Conservation (phyloP, 1,140 invertebrate genomes). For the Micrasema minimum region DNA sequence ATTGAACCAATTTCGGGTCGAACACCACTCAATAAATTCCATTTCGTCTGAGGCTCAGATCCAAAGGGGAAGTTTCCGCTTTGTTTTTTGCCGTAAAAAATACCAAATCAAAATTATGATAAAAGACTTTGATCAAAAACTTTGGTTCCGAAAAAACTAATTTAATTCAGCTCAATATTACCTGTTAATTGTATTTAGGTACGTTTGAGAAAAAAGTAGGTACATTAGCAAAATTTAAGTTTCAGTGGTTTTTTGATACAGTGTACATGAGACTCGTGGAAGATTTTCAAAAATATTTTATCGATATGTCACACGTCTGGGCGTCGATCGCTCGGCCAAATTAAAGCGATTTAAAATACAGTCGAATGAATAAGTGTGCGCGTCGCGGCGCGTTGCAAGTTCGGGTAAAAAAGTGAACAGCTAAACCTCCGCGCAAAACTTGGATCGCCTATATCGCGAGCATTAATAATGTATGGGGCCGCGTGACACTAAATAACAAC, state of each 20-base stretch:
- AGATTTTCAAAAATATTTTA: too few species aligned
- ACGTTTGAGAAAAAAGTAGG: too few species aligned
- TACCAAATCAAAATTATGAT: too few species aligned
- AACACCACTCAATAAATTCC: conserved; percentile 43
- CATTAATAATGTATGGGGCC: conserved; percentile 53
- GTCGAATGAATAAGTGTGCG: conserved; percentile 8
- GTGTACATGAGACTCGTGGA: too few species aligned
- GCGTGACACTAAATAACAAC: conserved; percentile 53
- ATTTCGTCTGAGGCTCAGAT: neutral
- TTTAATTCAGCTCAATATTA: too few species aligned
- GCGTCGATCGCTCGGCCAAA: neutral
- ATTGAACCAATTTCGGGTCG: conserved; percentile 41
- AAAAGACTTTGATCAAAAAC: too few species aligned
- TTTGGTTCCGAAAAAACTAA: too few species aligned
- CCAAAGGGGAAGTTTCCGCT: neutral
- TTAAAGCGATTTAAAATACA: conserved; percentile 4
- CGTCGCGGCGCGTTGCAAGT: conserved; percentile 28
- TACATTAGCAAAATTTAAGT: too few species aligned
- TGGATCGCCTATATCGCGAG: conserved; percentile 22
- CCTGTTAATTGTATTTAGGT: too few species aligned
- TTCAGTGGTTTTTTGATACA: too few species aligned
- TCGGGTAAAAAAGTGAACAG: conserved; percentile 25
- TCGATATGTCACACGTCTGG: conserved; percentile 2
- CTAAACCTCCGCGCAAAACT: conserved; percentile 33
- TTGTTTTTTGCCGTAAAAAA: too few species aligned